Conservation (phyloP, 2,888 invertebrate species). For the Hoplodrina ambigua region DNA sequence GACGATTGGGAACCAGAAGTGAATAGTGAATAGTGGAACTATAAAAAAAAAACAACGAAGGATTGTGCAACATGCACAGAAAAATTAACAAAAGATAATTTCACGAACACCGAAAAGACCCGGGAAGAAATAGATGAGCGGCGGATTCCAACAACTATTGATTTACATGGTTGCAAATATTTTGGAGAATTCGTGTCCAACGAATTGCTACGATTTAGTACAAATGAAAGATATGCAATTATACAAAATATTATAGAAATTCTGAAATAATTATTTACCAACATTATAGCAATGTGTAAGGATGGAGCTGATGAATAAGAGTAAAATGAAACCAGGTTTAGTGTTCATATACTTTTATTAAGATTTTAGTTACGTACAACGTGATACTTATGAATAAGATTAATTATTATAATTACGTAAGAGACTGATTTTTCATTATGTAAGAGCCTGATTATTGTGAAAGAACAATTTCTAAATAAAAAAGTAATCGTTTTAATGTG, state of each 20-base stretch:
- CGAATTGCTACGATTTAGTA: conserved; percentile 20
- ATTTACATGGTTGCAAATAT: conserved; percentile 21
- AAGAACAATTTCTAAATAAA: too few relatives aligned
- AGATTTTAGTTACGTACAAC: conserved; percentile 38
- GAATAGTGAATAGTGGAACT: conserved; percentile 21
- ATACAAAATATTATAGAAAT: too few relatives aligned
- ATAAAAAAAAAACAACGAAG: conserved; percentile 23
- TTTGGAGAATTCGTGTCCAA: conserved; percentile 21
- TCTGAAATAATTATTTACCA: too few relatives aligned
- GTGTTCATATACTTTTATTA: too few relatives aligned
- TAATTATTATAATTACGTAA: too few relatives aligned
- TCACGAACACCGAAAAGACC: conserved; percentile 11
- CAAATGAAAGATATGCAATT: conserved; percentile 18
- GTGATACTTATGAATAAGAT: too few relatives aligned
- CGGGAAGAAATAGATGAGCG: conserved; percentile 19
- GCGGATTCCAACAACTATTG: conserved; percentile 10
- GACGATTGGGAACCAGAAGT: conserved; percentile 23
- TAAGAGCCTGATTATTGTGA: too few relatives aligned
- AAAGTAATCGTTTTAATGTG: too few relatives aligned
- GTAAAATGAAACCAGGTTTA: too few relatives aligned
- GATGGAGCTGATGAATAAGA: too few relatives aligned
- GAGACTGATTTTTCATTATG: too few relatives aligned
- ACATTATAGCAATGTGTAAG: too few relatives aligned
- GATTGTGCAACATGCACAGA: conserved; percentile 1
- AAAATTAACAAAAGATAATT: not conserved